A percentile compares a stretch with the other conserved stretches of the same genome.
phyloP scores from a whole-genome alignment of 2,888 invertebrate species.

The Ennomos quercinarius region DNA sequence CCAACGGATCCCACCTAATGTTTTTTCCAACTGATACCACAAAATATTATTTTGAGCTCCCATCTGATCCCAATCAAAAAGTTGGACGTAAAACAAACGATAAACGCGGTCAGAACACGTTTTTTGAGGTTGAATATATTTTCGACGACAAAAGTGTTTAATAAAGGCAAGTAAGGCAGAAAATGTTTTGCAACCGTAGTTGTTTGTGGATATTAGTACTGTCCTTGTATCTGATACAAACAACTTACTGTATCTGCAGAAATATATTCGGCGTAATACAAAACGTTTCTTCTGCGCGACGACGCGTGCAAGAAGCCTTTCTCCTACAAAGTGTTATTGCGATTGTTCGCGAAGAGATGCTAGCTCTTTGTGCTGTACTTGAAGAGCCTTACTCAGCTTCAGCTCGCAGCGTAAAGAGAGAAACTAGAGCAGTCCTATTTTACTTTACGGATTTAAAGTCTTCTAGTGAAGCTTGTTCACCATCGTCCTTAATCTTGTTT shows the following conservation, averaged over 20 bases:
- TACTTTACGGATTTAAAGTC: conserved; percentile 8
- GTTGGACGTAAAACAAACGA: too few relatives aligned
- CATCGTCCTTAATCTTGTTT: not conserved
- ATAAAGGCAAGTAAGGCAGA: too few relatives aligned
- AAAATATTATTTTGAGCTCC: too few relatives aligned
- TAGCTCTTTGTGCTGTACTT: conserved; percentile 36
- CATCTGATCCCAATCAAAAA: too few relatives aligned
- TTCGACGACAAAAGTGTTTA: too few relatives aligned
- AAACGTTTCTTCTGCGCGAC: conserved; percentile 15
- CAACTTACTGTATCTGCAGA: conserved; percentile 14
- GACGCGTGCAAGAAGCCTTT: conserved; percentile 26
- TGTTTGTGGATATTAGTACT: not conserved
- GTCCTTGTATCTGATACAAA: conserved; percentile 3
- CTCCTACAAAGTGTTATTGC: conserved; percentile 41
- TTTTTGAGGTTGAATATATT: too few relatives aligned
- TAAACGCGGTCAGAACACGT: too few relatives aligned
- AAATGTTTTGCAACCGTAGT: conserved; percentile 2
- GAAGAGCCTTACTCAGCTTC: conserved; percentile 34
- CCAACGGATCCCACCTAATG: too few relatives aligned
- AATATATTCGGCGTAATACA: conserved; percentile 14
- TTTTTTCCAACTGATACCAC: too few relatives aligned
- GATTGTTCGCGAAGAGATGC: conserved; percentile 39
- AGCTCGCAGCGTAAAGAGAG: conserved; percentile 8
- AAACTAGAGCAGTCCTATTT: conserved; percentile 19
- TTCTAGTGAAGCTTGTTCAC: conserved; percentile 2